Conservation (phyloP, 2,888 invertebrate genomes). For the Acleris cristana region DNA sequence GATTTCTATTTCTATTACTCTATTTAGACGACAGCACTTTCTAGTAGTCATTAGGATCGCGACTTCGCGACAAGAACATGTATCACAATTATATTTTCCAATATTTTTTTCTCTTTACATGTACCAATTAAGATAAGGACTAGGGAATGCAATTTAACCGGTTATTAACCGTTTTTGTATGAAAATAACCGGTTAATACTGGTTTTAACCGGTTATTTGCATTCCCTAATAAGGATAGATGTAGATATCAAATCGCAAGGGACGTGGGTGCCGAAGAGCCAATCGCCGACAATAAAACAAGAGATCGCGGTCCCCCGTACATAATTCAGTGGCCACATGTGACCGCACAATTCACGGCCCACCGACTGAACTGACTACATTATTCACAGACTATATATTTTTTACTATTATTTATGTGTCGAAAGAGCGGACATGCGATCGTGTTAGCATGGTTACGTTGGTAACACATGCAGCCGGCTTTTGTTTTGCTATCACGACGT, state of each 20-base stretch:
- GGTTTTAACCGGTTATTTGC: too few relatives aligned
- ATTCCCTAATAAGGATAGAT: background rate
- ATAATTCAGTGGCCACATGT: slow-evolving; percentile 77
- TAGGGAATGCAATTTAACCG: too few relatives aligned
- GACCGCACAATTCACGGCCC: slow-evolving; percentile 64
- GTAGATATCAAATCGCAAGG: slow-evolving; percentile 43
- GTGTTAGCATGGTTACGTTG: background rate
- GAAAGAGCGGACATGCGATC: slow-evolving; percentile 3
- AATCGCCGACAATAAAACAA: slow-evolving; percentile 72
- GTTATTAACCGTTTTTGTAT: too few relatives aligned
- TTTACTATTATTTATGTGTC: slow-evolving; percentile 32
- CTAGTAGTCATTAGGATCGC: too few relatives aligned
- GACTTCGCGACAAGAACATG: too few relatives aligned
- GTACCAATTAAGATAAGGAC: background rate
- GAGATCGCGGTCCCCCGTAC: slow-evolving; percentile 63
- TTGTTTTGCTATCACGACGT: background rate
- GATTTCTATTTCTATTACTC: too few relatives aligned
- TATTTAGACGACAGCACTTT: too few relatives aligned
- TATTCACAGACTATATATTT: slow-evolving; percentile 48
- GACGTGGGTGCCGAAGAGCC: slow-evolving; percentile 55
- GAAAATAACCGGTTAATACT: too few relatives aligned
- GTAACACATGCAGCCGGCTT: background rate
- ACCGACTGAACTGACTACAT: slow-evolving; percentile 46
- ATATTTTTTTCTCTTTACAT: background rate
- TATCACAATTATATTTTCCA: too few relatives aligned